phyloP scores from a whole-genome alignment of 1,140 invertebrate species.

The Anastrepha obliqua region DNA sequence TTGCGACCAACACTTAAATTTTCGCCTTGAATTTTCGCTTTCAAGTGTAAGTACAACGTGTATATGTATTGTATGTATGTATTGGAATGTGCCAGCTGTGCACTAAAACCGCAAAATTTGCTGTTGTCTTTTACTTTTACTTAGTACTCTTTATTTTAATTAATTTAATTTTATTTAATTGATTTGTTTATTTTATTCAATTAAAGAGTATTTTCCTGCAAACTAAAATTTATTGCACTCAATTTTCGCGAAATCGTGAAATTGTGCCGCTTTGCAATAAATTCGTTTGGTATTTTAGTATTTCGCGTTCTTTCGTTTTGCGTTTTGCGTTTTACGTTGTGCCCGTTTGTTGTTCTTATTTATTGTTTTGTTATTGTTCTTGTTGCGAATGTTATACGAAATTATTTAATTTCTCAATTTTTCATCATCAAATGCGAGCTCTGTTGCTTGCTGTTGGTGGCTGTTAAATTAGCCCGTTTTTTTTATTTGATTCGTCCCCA shows the following conservation, averaged over 20 bases:
- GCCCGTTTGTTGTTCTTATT: background rate
- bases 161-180: conserved; percentile 22
- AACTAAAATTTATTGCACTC: conserved; percentile 5
- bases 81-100: conserved; percentile 43
- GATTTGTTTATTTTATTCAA: background rate
- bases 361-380: background rate
- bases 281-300: conserved; percentile 26
- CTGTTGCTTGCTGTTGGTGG: too few species aligned
- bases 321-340: background rate
- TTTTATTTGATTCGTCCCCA: background rate
- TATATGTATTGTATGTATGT: background rate
- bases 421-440: conserved; percentile 5
- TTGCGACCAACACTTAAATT: conserved; percentile 7
- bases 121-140: background rate
- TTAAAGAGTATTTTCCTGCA: background rate
- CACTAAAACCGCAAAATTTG: background rate
- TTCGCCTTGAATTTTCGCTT: conserved; percentile 51
- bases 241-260: conserved; percentile 42
- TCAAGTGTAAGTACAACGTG: conserved; percentile 19
- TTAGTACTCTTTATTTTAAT: background rate
- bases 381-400: background rate
- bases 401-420: background rate
- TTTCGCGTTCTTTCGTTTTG: background rate
- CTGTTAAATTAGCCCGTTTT: too few species aligned
- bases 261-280: background rate